Evolutionary conservation across 2,797 vertebrate genomes (phyloP), one percentile per base, ranked within the genome.

Genomic region (Poeciliopsis turneri): DNA sequence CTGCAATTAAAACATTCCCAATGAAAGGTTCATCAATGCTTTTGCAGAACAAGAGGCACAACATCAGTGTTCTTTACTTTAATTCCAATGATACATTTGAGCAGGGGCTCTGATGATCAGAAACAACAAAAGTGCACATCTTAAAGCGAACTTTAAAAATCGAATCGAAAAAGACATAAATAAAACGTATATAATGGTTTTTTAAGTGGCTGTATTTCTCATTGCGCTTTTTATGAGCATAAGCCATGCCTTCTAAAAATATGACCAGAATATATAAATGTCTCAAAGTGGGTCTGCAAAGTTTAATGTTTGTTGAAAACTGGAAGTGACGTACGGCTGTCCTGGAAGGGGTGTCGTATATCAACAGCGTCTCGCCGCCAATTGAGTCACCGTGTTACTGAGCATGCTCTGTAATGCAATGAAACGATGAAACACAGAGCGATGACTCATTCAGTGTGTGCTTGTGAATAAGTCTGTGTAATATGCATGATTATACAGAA

Each of bases 381-480:
- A 78, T 81, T 94, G 93, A 92, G 85, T 91, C 91, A 91, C 47
- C 18, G 41, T 76, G 78, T 86, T 85, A 82, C 86, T 77, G 78
- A 71, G 76, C 82, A 87, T 75, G 86, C 82, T 89, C 74, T 79
- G 79, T 85, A 87, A 90, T 89, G 78, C 57, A 85, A 87, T 86
- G 55, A n/a, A 64, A 85, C 30, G 47, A 82, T 46, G 49, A n/a
- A 68, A 74, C 69, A 72, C 51, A 76, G 73, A 80, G 78, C 73
- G 82, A 89, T 92, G 93, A 94, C 84, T 92, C 93, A 94, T 80
- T 82, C 78, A 0, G 75, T 53, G 79, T 89, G 88, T 86, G 86
- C 80, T 77, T 43, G 57, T 82, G 86, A 89, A 89, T 93, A 91
- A 90, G 68, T 93, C 88, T 90, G 77, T 36, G 76, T 86, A 82